phyloP scores from a whole-genome alignment of 1,140 invertebrate species.

The Panagrolaimus sp. region DNA sequence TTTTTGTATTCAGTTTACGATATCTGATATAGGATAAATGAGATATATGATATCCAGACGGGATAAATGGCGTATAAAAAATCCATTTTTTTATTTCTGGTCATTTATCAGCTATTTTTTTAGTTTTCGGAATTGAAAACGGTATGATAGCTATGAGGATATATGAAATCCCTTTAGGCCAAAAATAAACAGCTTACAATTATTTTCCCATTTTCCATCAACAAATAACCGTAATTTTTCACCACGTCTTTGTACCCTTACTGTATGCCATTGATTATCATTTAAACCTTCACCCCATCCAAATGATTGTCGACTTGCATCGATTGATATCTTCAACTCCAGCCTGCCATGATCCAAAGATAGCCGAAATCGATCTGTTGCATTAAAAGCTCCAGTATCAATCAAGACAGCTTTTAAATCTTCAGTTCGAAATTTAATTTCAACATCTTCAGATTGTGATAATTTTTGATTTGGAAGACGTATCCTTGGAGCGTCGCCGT shows the following conservation, averaged over 20 bases:
- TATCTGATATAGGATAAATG: too few relatives aligned
- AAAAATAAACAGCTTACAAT: constrained; percentile 6
- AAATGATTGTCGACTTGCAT: constrained; percentile 74
- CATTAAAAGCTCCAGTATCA: constrained; percentile 34
- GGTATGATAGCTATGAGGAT: too few relatives aligned
- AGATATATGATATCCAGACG: too few relatives aligned
- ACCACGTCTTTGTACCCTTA: constrained; percentile 75
- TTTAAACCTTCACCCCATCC: constrained; percentile 72
- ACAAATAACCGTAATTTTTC: constrained; percentile 75
- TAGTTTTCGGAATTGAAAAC: too few relatives aligned
- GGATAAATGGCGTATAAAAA: too few relatives aligned
- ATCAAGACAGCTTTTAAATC: constrained; percentile 64
- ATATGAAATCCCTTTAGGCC: too few relatives aligned
- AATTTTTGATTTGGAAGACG: constrained; percentile 72
- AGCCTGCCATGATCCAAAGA: constrained; percentile 72
- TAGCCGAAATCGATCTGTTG: constrained; percentile 61
- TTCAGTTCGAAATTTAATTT: constrained; percentile 79
- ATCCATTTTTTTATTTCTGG: too few relatives aligned
- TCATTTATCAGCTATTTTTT: too few relatives aligned
- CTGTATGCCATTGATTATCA: constrained; percentile 88
- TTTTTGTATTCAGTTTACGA: too few relatives aligned
- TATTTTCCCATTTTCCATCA: constrained; percentile 65
- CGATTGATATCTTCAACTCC: constrained; percentile 73
- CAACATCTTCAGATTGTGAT: constrained; percentile 84
- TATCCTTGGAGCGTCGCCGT: constrained; percentile 74